phyloP scores from a whole-genome alignment of 2,113 vertebrate genomes.

The Embiotoca jacksoni region DNA sequence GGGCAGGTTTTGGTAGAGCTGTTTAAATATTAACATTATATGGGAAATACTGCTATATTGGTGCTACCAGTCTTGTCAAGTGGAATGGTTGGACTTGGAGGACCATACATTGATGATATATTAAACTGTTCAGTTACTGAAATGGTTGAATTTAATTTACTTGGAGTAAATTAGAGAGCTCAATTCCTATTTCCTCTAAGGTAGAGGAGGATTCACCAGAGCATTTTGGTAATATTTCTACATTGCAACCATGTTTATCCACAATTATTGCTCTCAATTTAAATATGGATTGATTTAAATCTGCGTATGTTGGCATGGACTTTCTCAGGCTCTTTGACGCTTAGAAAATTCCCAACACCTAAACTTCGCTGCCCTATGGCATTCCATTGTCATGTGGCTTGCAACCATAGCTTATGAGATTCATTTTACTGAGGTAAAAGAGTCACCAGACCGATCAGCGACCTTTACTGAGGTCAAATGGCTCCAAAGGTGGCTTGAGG shows the following conservation, averaged over 20 bases:
- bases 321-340: slow-evolving; percentile 24
- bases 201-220: neutral
- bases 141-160: slow-evolving; percentile 5
- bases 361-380: slow-evolving; percentile 27
- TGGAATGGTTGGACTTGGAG: neutral
- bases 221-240: neutral
- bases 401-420: slow-evolving; percentile 20
- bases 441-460: slow-evolving; percentile 24
- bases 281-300: slow-evolving; percentile 24
- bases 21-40: slow-evolving; percentile 11
- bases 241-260: neutral
- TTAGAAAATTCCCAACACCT: slow-evolving; percentile 29
- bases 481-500: neutral
- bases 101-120: neutral
- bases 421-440: slow-evolving; percentile 11
- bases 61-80: neutral
- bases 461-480: neutral
- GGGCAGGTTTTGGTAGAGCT: neutral
- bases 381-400: slow-evolving; percentile 68
- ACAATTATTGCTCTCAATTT: slow-evolving; percentile 9
- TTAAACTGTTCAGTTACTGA: neutral
- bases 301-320: neutral
- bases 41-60: neutral
- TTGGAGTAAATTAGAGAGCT: neutral
- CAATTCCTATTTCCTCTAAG: neutral